Conservation (phyloP, 2,888 invertebrate genomes). For the Campopleginae sp. region DNA sequence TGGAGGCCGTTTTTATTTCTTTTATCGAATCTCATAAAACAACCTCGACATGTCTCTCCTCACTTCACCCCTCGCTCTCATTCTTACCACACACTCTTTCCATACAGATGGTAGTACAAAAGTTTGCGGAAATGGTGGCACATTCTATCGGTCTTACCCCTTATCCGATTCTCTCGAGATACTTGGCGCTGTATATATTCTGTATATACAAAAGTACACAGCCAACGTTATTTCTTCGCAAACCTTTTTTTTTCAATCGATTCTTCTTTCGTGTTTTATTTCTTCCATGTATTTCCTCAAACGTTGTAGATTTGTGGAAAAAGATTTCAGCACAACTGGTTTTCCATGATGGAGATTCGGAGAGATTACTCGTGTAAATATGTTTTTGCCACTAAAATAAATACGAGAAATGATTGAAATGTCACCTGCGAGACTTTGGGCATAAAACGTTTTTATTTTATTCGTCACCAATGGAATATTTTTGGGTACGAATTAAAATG, state of each 20-base stretch:
- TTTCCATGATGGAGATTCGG: not conserved
- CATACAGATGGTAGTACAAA: not conserved
- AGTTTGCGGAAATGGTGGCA: not conserved
- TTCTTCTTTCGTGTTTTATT: not conserved
- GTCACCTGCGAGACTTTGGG: not conserved
- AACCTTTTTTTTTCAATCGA: not conserved
- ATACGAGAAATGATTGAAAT: not conserved
- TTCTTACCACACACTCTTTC: not conserved
- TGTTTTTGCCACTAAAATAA: not conserved
- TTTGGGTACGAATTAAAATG: not conserved
- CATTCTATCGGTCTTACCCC: constrained; percentile 16
- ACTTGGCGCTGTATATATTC: not conserved
- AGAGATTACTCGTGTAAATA: not conserved
- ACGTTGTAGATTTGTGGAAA: not conserved
- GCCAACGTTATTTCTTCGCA: not conserved
- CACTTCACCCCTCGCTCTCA: not conserved
- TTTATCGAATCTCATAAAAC: constrained; percentile 23
- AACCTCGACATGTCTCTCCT: not conserved
- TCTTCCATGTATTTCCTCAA: not conserved
- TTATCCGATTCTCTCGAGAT: constrained; percentile 11
- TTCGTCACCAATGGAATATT: not conserved
- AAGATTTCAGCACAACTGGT: not conserved
- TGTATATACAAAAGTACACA: not conserved
- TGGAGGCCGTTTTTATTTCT: constrained; percentile 17
- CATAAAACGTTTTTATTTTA: not conserved